These are phyloP conservation scores for Toxostoma redivivum DNA, from an alignment of 2,113 vertebrate genomes.

Conservation along the genomic window DNA sequence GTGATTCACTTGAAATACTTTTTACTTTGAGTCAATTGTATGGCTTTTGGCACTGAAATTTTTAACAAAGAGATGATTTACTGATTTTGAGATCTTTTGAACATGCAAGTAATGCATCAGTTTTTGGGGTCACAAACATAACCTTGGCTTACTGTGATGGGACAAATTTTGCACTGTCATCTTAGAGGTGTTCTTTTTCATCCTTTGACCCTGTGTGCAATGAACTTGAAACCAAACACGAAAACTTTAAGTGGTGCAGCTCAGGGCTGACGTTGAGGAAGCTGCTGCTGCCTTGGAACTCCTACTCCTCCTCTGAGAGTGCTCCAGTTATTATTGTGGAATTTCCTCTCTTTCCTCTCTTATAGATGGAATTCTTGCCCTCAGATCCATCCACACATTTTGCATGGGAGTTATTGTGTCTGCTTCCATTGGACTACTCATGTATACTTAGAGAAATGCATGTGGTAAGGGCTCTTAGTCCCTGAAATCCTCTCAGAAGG, in stretches of 20 bases:
- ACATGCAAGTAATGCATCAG: background rate
- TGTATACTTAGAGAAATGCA: background rate
- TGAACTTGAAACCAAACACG: background rate
- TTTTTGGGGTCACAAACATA: background rate
- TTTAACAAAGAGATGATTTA: background rate
- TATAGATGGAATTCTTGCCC: background rate
- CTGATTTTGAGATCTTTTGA: background rate
- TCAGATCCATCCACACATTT: background rate
- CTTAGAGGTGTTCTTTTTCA: background rate
- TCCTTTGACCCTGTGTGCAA: background rate
- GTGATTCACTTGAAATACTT: conserved; percentile 34
- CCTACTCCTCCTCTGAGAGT: background rate
- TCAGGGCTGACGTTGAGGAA: background rate
- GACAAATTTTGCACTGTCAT: background rate
- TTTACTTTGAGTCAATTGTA: background rate
- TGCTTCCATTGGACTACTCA: background rate
- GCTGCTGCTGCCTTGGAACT: background rate
- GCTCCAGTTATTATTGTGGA: background rate
- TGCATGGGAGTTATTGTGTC: background rate
- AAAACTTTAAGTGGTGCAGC: background rate
- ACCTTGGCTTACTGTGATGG: background rate
- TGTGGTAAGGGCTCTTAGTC: background rate
- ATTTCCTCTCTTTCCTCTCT: background rate
- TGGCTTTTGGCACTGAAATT: conserved; percentile 15
- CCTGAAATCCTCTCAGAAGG: background rate